Evolutionary conservation across 2,888 invertebrate species (phyloP), one percentile per base, ranked within the genome.

Genomic region (Diarsia rubi): DNA sequence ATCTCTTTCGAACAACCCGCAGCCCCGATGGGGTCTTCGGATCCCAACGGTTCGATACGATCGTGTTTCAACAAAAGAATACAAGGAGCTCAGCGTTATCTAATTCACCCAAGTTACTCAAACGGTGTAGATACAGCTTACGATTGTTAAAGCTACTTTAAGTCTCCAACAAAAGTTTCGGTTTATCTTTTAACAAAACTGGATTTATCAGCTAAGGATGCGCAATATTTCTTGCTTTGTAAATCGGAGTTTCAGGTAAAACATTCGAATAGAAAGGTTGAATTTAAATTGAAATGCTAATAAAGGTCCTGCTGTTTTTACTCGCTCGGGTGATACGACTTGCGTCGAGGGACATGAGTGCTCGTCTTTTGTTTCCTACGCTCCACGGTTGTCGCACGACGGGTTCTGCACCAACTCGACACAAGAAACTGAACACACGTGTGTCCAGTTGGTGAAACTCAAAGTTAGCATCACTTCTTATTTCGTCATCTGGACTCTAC

Each of bases 151-250:
- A 78, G 59, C 52, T 79, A 5, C 70, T 69, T 76, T 42, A 45
- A 79, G 37, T 21, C 27, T 70, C 52, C 37, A 79, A 62, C 27
- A 78, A 70, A 62, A 71, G 60, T 70, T 78, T 49, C 9, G 27
- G 27, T 54, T 79, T 42, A 47, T 62, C 60, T 71, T 69, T n/a
- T 27, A 52, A 44, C 62, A 63, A 72, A 63, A 71, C 31, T 52
- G 9, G n/a, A 62, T 62, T 62, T 47, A 62, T 63, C 52, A 42
- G 42, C 24, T 42, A 44, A 47, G 45, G 8, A 62, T 37, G 16
- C 59, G 24, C 24, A 59, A 24, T 77, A n/a, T 69, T 69, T 78
- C 24, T 14, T 78, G 31, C 3, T 69, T 27, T 69, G 31, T 37
- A 78, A 75, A 60, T 52, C 70, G 0, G 19, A 62, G 27, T 52